Conservation (phyloP, 53 echinoderm and acorn worm species). For the Arbacia lixula region DNA sequence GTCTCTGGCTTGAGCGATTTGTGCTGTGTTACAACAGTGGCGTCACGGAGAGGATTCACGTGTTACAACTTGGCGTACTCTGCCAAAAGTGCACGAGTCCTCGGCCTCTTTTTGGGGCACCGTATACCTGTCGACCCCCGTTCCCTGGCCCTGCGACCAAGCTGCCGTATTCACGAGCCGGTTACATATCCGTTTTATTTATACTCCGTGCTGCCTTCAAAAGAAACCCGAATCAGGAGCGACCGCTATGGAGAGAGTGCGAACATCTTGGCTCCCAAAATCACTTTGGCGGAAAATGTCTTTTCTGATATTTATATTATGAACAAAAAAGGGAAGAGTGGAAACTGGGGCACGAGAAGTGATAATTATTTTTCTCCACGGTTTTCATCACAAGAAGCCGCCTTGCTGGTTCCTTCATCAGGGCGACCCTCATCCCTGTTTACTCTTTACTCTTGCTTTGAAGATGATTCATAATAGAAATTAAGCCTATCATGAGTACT, state of each 20-base stretch:
- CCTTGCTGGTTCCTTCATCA: no score
- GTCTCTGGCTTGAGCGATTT: no score
- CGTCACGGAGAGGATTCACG: no score
- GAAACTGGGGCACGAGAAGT: not conserved
- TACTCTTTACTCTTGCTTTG: not conserved
- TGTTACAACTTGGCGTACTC: no score
- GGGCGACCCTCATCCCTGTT: not conserved
- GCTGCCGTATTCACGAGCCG: slow-evolving; percentile 19
- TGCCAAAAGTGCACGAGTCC: not conserved
- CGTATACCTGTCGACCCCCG: not conserved
- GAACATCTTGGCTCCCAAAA: not conserved
- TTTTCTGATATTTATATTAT: not conserved
- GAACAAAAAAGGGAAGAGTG: no score
- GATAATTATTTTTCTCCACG: slow-evolving; percentile 1
- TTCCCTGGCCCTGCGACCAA: not conserved
- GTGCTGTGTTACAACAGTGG: no score
- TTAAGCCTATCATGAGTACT: no score
- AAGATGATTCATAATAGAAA: no score
- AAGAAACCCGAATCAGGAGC: slow-evolving; percentile 17
- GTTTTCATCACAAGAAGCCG: slow-evolving; percentile 30
- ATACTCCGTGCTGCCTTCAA: slow-evolving; percentile 27
- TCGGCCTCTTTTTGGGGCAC: not conserved
- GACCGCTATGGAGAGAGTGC: not conserved
- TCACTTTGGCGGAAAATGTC: slow-evolving; percentile 2
- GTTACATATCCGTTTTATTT: slow-evolving; percentile 51